Evolutionary conservation across 2,888 invertebrate species (phyloP), one percentile per base, ranked within the genome.

Genomic region (Thysanoteuthis rhombus): DNA sequence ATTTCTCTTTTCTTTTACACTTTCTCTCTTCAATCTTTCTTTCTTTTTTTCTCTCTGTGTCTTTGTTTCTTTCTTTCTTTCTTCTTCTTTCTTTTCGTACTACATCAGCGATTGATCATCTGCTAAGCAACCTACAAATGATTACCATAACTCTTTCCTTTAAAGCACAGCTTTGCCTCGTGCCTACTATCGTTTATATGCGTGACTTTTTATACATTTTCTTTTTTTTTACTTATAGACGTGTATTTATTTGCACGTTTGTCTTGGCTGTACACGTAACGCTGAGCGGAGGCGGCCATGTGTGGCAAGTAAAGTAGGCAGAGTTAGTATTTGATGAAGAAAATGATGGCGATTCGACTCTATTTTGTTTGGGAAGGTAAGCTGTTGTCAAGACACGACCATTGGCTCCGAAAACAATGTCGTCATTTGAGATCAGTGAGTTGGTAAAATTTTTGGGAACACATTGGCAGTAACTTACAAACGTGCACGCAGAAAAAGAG

Each of bases 331-430:
- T 58, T 58, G 58, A 58, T 58, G 58, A 58, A 58, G 32, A 58
- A 58, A 58, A 58, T n/a, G 16, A 75, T 75, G 75, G 75, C 75
- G n/a, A 12, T n/a, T n/a, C 75, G n/a, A n/a, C 75, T 75, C 75
- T n/a, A 75, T 75, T 75, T 75, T 75, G 75, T n/a, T 75, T 75
- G 75, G n/a, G 75, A 75, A 75, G n/a, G 75, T n/a, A 75, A 75
- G 75, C 75, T 75, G 75, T 75, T 75, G 75, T 75, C 75, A 75
- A 75, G 75, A n/a, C 75, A 16, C 75, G 16, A 75, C 75, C 75
- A 75, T n/a, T 75, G 75, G 75, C 75, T n/a, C n/a, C n/a, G 75
- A 75, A 75, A 75, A n/a, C 75, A 75, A 10, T 75, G 75, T 16
- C 75, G 58, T 58, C 58, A 58, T 58, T 58, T 28, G 58, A 58